Evolutionary conservation across 2,888 invertebrate species (phyloP).

Genomic region (Oconnorella tubifera): DNA sequence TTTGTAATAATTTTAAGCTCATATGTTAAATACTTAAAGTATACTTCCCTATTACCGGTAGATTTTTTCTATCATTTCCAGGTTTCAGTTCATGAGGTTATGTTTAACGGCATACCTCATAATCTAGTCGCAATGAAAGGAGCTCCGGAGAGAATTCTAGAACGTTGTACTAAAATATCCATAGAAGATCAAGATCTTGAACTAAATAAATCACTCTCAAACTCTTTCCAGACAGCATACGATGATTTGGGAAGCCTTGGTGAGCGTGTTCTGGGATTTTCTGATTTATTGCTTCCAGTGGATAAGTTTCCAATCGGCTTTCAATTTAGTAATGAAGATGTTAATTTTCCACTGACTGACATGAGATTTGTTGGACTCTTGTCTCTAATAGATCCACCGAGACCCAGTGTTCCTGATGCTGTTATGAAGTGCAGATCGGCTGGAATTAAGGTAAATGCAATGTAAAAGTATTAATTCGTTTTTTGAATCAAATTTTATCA

Average conservation of each 20-base stretch:
- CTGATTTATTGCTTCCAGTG: conserved; percentile 83
- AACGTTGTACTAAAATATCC: conserved; percentile 82
- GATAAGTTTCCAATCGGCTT: conserved; percentile 91
- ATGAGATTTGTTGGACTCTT: conserved; percentile 87
- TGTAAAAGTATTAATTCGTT: conserved; percentile 60
- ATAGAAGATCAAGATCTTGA: conserved; percentile 86
- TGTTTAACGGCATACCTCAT: conserved; percentile 59
- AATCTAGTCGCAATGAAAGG: conserved; percentile 82
- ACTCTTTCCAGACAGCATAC: conserved; percentile 89
- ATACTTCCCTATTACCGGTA: too few relatives aligned
- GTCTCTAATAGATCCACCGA: conserved; percentile 98
- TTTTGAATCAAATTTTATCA: too few relatives aligned
- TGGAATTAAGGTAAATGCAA: conserved; percentile 69
- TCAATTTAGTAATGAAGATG: conserved; percentile 71
- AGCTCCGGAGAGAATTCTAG: conserved; percentile 87
- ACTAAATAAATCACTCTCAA: conserved; percentile 88
- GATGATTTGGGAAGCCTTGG: conserved; percentile 47
- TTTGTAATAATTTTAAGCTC: too few relatives aligned
- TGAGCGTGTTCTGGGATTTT: conserved; percentile 60
- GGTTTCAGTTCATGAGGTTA: conserved; percentile 86
- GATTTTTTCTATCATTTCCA: too few relatives aligned
- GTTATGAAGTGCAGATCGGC: conserved; percentile 95
- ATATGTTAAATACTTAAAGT: too few relatives aligned
- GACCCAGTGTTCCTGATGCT: conserved; percentile 96
- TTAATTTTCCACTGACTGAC: conserved; percentile 79